Percentiles rank a stretch among this genome's conserved stretches.
Conservation (phyloP, 2,797 vertebrate genomes). For the Odontamblyopus lacepedii region DNA sequence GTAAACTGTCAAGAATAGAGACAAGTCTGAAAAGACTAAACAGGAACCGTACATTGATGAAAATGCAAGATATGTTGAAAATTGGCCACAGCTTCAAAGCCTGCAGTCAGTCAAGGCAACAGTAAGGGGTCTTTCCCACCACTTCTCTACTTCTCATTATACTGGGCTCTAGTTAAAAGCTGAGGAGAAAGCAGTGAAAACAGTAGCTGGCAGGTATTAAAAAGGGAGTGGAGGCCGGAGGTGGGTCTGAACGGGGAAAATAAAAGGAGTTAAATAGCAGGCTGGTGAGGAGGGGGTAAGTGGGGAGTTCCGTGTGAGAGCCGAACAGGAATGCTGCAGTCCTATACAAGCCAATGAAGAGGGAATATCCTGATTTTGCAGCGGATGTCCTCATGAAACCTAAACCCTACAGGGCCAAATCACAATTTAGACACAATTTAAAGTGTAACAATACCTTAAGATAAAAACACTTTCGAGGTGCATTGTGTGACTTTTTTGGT, state of each 20-base stretch:
- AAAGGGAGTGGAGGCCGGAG: conserved; percentile 36
- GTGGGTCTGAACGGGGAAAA: conserved; percentile 32
- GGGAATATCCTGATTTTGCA: background rate
- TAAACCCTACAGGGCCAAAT: background rate
- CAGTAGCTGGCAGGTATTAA: conserved; percentile 37
- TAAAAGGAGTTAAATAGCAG: conserved; percentile 51
- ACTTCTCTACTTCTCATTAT: conserved; percentile 49
- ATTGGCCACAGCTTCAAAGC: conserved; percentile 26
- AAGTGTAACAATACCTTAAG: background rate
- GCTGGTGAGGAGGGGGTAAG: conserved; percentile 26
- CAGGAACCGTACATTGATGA: conserved; percentile 29
- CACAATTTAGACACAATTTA: background rate
- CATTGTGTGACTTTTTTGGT: too few relatives aligned
- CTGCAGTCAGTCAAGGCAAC: background rate
- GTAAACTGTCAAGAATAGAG: conserved; percentile 26
- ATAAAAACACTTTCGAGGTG: too few relatives aligned
- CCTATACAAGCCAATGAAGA: conserved; percentile 25
- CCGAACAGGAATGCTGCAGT: conserved; percentile 70
- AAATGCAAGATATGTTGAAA: conserved; percentile 19
- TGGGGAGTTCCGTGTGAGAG: conserved; percentile 66
- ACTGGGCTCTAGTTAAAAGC: conserved; percentile 37
- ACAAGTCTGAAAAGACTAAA: conserved; percentile 17
- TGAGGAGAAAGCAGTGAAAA: conserved; percentile 26
- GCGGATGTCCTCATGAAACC: background rate
- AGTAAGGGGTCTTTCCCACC: background rate